phyloP scores from a whole-genome alignment of 37 sponge, comb jelly and placozoan species.

The Hexactinellida sp. region DNA sequence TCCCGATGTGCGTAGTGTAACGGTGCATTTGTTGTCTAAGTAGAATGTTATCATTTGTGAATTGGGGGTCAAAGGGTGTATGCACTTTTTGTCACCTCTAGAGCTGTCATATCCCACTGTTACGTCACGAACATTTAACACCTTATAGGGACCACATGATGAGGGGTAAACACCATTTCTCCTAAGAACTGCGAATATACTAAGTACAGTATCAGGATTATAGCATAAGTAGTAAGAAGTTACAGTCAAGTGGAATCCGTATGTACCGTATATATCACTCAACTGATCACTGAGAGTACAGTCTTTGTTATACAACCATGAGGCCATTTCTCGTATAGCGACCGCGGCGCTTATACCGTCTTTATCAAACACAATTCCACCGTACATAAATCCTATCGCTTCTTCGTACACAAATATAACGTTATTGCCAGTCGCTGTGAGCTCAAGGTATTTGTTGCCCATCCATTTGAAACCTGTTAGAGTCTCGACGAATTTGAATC shows the following conservation, averaged over 20 bases:
- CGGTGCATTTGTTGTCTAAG: slow-evolving; percentile 64
- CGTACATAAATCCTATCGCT: slow-evolving; percentile 97
- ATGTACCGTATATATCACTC: slow-evolving; percentile 54
- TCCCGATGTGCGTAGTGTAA: slow-evolving; percentile 87
- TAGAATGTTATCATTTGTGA: slow-evolving; percentile 83
- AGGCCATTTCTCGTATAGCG: slow-evolving; percentile 59
- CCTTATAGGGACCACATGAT: slow-evolving; percentile 33
- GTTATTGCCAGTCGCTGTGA: slow-evolving; percentile 43
- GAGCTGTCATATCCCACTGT: slow-evolving; percentile 87
- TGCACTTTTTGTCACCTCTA: neutral
- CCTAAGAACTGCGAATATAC: neutral
- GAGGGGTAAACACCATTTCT: neutral
- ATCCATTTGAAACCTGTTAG: slow-evolving; percentile 99
- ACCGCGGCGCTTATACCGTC: slow-evolving; percentile 89
- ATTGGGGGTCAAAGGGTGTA: slow-evolving; percentile 58
- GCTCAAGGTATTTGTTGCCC: slow-evolving; percentile 69
- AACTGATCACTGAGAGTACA: slow-evolving; percentile 51
- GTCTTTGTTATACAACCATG: slow-evolving; percentile 43
- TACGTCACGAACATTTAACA: slow-evolving; percentile 56
- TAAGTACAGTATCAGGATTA: neutral
- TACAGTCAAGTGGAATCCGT: slow-evolving; percentile 7
- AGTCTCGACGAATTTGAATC: slow-evolving; percentile 80
- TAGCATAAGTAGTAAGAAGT: slow-evolving; percentile 21
- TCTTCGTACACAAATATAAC: slow-evolving; percentile 94
- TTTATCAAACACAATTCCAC: slow-evolving; percentile 79